phyloP scores from a whole-genome alignment of 2,797 vertebrate genomes.

The Malurus splendens region DNA sequence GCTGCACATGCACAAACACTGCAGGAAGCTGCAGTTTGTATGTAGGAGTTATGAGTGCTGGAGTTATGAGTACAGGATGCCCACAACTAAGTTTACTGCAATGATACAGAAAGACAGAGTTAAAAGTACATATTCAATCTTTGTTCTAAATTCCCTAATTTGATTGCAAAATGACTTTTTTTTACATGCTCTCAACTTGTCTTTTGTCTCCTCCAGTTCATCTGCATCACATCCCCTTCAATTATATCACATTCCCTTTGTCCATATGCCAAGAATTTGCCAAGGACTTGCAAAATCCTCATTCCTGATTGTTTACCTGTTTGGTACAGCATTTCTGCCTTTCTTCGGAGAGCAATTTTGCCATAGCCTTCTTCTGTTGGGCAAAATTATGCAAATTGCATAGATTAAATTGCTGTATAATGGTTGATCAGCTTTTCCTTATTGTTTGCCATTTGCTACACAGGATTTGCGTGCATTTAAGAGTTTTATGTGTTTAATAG shows the following conservation, averaged over 20 bases:
- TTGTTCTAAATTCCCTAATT: background rate
- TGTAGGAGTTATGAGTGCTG: rapidly evolving
- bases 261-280: background rate
- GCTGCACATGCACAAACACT: background rate
- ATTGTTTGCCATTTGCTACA: constrained; percentile 54
- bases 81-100: background rate
- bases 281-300: constrained; percentile 8
- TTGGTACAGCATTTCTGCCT: background rate
- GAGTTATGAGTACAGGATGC: background rate
- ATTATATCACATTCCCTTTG: background rate
- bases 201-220: background rate
- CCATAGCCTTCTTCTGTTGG: background rate
- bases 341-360: constrained; percentile 1
- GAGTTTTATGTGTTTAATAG: constrained; percentile 59
- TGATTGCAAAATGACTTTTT: background rate
- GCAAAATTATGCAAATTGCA: constrained; percentile 53
- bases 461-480: constrained; percentile 58
- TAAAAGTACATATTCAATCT: background rate
- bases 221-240: background rate
- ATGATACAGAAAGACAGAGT: background rate
- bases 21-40: background rate
- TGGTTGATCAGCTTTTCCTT: constrained; percentile 58
- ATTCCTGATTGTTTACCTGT: constrained; percentile 21
- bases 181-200: background rate
- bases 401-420: constrained; percentile 54